Percentiles rank a stretch among this genome's conserved stretches.
Evolutionary conservation across 2,113 vertebrate species (phyloP).

Genomic region (Andinoacara biseriatus): DNA sequence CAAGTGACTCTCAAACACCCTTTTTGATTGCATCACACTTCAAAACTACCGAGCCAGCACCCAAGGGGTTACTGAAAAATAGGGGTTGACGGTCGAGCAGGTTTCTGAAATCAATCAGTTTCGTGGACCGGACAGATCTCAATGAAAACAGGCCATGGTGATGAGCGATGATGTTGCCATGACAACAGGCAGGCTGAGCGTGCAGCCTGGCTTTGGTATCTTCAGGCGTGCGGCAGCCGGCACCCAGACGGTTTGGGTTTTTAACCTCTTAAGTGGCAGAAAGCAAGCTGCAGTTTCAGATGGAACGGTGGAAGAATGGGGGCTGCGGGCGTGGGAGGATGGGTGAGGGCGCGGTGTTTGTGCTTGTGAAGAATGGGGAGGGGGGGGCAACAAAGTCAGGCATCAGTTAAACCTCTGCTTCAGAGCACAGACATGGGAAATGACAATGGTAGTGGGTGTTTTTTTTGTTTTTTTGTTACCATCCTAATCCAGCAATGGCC

Average conservation of each 20-base stretch:
- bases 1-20: slow-evolving; percentile 9
- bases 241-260: slow-evolving; percentile 74
- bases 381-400: slow-evolving; percentile 45
- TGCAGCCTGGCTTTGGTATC: slow-evolving; percentile 73
- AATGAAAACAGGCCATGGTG: slow-evolving; percentile 87
- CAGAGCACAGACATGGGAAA: slow-evolving; percentile 57
- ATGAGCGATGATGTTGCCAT: slow-evolving; percentile 92
- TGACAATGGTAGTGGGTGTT: slow-evolving; percentile 49
- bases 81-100: slow-evolving; percentile 67
- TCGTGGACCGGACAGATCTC: slow-evolving; percentile 85
- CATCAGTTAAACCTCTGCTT: slow-evolving; percentile 51
- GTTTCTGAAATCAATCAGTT: slow-evolving; percentile 74
- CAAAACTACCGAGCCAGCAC: slow-evolving; percentile 58
- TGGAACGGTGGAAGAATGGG: slow-evolving; percentile 53
- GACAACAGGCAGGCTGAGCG: slow-evolving; percentile 88
- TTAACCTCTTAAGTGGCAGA: slow-evolving; percentile 80
- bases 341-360: slow-evolving; percentile 2
- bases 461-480: slow-evolving; percentile 55
- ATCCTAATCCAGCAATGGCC: slow-evolving; percentile 61
- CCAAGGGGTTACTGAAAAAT: slow-evolving; percentile 54
- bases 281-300: slow-evolving; percentile 71
- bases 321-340: not conserved
- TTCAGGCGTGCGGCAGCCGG: slow-evolving; percentile 73
- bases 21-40: slow-evolving; percentile 32
- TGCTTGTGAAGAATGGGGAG: not conserved